phyloP scores from a whole-genome alignment of 2,113 vertebrate genomes.

The Xiphophorus couchianus region DNA sequence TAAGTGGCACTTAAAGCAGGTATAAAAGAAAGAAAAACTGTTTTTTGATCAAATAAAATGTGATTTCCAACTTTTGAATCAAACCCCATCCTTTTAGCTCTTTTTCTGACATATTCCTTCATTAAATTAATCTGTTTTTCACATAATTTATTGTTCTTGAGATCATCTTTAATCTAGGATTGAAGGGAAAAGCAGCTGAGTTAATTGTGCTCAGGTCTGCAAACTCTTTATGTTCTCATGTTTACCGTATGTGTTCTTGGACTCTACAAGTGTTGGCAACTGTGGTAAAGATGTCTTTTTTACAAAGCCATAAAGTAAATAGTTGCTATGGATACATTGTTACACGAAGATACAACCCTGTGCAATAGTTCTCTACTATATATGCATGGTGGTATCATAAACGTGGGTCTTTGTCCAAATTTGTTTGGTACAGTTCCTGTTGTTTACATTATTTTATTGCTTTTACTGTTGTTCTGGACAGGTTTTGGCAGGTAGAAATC shows the following conservation, averaged over 20 bases:
- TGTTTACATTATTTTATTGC: too few species aligned
- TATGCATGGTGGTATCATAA: too few species aligned
- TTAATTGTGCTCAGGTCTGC: neutral
- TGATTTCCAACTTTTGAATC: neutral
- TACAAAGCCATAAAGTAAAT: neutral
- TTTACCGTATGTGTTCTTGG: neutral
- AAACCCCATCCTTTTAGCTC: neutral
- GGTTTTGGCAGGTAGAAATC: too few species aligned
- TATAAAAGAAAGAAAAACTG: neutral
- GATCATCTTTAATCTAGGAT: neutral
- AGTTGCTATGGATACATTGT: too few species aligned
- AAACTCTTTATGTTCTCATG: neutral
- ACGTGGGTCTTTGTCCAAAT: too few species aligned
- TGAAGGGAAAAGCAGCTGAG: neutral
- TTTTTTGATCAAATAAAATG: neutral
- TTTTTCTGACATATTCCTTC: neutral
- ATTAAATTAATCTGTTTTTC: neutral
- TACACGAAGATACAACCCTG: too few species aligned
- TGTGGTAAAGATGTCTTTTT: too few species aligned
- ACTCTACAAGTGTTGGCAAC: neutral
- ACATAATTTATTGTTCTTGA: neutral
- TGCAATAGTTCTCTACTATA: too few species aligned
- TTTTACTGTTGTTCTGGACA: too few species aligned
- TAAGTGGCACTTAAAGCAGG: neutral
- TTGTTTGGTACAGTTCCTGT: too few species aligned